Evolutionary conservation across 2,797 vertebrate species (phyloP), one percentile per base, ranked within the genome.

Genomic region (Centroberyx gerrardi): DNA sequence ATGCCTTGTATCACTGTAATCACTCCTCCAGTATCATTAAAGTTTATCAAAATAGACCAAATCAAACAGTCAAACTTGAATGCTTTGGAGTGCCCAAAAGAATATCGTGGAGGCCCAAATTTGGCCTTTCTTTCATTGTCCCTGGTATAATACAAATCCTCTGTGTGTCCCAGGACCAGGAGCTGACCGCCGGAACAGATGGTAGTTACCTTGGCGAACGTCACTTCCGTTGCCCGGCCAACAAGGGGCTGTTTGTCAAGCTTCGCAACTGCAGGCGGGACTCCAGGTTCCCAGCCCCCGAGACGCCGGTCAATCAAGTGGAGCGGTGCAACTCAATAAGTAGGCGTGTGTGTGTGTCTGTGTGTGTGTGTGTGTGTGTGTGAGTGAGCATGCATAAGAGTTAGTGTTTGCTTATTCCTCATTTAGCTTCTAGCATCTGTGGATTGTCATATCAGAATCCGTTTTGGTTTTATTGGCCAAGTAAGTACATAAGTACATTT

Each of bases 291-390:
- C 95, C 94, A 0, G 92, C 85, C 0, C 91, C 95, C 0, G 95
- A 96, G 81, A 84, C 76, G 0, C 93, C 90, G 0, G 91, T 95
- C 75, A 96, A 96, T 85, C 96, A 94, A 54, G 94, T 96, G 78
- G 94, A 94, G 51, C 92, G 96, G 14, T 96, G 95, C 92, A 96
- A 97, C 91, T 96, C 96, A 0, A 93, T 97, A 74, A 95, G 96
- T 96, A 68, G 6, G 84, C 9, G 28, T 44, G 15, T 22, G 5
- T 66, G 29, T 15, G 8, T 46, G 42, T 18, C 46, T 36, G 8
- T n/a, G n/a, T n/a, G n/a, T n/a, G n/a, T n/a, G n/a, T n/a, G 1
- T 22, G 5, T 54, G 96, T 96, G 69, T 7, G 84, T 10, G 27
- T 42, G 14, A 18, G 5, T 66, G 29, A 13, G 8, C 33, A 31